Evolutionary conservation across 1,140 invertebrate species (phyloP), one percentile per base, ranked within the genome.

Genomic region (Drosophila seguyi): DNA sequence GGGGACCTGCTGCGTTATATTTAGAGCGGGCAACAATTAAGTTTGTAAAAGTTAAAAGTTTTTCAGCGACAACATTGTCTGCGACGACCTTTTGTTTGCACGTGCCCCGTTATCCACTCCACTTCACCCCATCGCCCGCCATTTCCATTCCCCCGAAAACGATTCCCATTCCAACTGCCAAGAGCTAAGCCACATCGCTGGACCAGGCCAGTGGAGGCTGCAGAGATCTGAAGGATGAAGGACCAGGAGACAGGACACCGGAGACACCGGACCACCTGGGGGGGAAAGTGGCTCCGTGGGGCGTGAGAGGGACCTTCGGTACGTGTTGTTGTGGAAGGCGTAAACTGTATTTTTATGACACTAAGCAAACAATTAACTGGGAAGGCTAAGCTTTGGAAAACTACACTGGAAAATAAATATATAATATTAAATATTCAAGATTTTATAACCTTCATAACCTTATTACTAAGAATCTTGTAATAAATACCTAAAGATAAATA

Each of bases 261-360:
- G 25, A 29, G 47, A 27, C 25, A 14, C 22, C 22, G n/a, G 45
- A 36, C 39, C 55, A 44, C 25, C 29, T 31, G 44, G 2, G 18
- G 31, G 27, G 27, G 27, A 13, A 7, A 29, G 29, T 18, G 42
- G 58, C 6, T 48, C 34, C 41, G 4, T 27, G 59, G 53, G 38
- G 68, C 75, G 62, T 41, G 20, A 20, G 27, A 29, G 41, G 25
- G 29, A 29, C 59, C 66, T 67, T 31, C 11, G 27, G 79, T 57
- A 76, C 61, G 84, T 87, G 75, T 76, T 84, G 66, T 79, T 82
- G 71, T 56, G 50, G 80, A 85, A 88, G 85, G 85, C 85, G 85
- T 85, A 90, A 90, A 85, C 78, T 90, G 73, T 90, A 90, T 90
- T 84, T 90, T 90, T 81, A 75, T 78, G 81, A 81, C 81, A 90